phyloP scores from a whole-genome alignment of 2,888 invertebrate genomes.

The Andricus curvator region DNA sequence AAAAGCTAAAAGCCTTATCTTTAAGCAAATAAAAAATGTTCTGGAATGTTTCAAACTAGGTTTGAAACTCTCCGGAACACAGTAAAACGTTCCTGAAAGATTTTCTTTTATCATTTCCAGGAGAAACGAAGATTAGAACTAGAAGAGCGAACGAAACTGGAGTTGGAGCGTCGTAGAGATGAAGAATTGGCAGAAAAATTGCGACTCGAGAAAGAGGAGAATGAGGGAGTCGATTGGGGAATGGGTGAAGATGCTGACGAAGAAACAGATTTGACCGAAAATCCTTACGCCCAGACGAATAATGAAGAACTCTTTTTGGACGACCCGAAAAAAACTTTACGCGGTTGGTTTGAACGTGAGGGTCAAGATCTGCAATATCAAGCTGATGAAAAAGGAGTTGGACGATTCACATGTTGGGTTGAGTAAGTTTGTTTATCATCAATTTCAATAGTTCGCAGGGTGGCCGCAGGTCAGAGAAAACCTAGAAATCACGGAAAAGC shows the following conservation, averaged over 20 bases:
- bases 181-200: conserved; percentile 79
- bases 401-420: conserved; percentile 90
- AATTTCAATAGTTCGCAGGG: not conserved
- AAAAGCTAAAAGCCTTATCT: too few relatives aligned
- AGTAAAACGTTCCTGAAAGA: not conserved
- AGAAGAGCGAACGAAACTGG: conserved; percentile 74
- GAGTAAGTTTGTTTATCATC: conserved; percentile 75
- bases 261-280: conserved; percentile 88
- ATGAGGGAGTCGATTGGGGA: conserved; percentile 94
- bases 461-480: too few relatives aligned
- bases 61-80: not conserved
- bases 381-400: conserved; percentile 91
- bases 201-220: conserved; percentile 80
- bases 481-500: too few relatives aligned
- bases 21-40: not conserved
- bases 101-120: conserved; percentile 50
- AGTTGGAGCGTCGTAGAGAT: conserved; percentile 78
- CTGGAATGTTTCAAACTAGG: not conserved
- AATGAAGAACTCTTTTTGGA: conserved; percentile 95
- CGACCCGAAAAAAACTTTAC: conserved; percentile 96
- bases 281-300: conserved; percentile 89
- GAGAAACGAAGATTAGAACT: conserved; percentile 68
- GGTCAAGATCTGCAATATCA: conserved; percentile 91
- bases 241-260: conserved; percentile 96
- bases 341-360: conserved; percentile 97